Base-by-base conservation (phyloP, 1,140 invertebrate species). In the Chlorops oryzae region DNA sequence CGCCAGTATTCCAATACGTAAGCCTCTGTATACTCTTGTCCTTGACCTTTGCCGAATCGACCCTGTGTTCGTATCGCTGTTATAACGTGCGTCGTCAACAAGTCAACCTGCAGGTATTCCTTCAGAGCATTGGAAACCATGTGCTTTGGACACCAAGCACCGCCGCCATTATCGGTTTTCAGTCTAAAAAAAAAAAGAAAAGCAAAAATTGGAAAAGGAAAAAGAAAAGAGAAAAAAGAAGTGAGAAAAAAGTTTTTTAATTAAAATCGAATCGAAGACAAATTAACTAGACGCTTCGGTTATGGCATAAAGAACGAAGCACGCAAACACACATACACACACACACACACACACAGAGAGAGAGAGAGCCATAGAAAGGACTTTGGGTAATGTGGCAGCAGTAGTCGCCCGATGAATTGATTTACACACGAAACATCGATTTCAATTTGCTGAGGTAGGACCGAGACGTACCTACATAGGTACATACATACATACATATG, bases 1-100 rank as follows among this genome's bases (percentile, higher is more conserved):
- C 90, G 75, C 87, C 88, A 92, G 68, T 96, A 97, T 70, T 96
- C 92, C 48, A 97, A 72, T 58, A 90, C 82, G 73, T 93, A 96
- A 38, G 86, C 80, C 72, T 93, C 90, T 10, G 90, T 86, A 69
- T 86, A 97, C 75, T 97, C 94, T 61, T 87, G 82, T 12, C 94
- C 94, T 65, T 91, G 83, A 51, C 93, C 92, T 74, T 95, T 94
- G 20, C 90, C 92, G 71, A 90, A 96, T 18, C 94, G 81, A 21
- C 94, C 94, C 73, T 97, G 93, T 2, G 90, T 94, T 53, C 87
- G 84, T 1, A 88, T 81, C 9, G 81, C 86, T 7, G 89, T 92
- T 57, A 96, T 80, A 43, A 92, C 81, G 60, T 89, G 84, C 42
- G 90, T 78, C 40, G 75, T 74, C 44, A 81, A 79, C 32, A 97